Conservation (phyloP, 2,113 vertebrate genomes). For the Xyliphius kryptos region DNA sequence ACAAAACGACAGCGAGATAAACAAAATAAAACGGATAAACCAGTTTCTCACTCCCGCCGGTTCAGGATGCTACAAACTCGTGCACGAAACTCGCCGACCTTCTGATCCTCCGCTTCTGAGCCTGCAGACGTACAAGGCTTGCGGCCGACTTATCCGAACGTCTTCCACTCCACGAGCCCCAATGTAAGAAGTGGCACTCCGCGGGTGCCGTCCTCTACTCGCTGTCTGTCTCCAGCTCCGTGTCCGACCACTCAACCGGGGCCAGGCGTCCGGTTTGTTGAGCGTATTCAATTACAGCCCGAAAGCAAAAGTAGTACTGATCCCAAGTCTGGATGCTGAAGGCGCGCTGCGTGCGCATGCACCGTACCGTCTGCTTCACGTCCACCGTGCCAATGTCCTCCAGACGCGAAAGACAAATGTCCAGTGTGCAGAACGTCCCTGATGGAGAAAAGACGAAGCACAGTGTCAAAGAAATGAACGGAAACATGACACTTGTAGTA, state of each 20-base stretch:
- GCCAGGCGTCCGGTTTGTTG: conserved; percentile 64
- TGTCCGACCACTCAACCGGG: conserved; percentile 74
- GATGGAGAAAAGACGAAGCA: neutral
- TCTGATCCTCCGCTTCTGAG: too few relatives aligned
- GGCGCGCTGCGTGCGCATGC: conserved; percentile 69
- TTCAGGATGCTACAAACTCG: too few relatives aligned
- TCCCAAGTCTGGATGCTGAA: conserved; percentile 78
- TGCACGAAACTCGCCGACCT: too few relatives aligned
- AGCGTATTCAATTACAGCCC: conserved; percentile 66
- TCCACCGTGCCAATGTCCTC: conserved; percentile 70
- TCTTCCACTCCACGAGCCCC: too few relatives aligned
- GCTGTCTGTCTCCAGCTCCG: conserved; percentile 74
- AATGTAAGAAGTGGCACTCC: too few relatives aligned
- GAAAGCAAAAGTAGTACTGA: conserved; percentile 75
- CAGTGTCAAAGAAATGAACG: neutral
- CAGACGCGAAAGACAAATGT: conserved; percentile 71
- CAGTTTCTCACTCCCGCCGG: too few relatives aligned
- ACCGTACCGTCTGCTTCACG: conserved; percentile 63
- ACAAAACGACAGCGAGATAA: too few relatives aligned
- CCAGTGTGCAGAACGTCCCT: conserved; percentile 74
- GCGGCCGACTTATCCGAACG: too few relatives aligned
- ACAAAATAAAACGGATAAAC: too few relatives aligned
- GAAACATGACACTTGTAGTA: too few relatives aligned
- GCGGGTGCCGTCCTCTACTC: conserved; percentile 54
- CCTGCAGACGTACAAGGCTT: too few relatives aligned